Evolutionary conservation across 2,888 invertebrate genomes (phyloP).

Genomic region (Nasonovia ribisnigri): DNA sequence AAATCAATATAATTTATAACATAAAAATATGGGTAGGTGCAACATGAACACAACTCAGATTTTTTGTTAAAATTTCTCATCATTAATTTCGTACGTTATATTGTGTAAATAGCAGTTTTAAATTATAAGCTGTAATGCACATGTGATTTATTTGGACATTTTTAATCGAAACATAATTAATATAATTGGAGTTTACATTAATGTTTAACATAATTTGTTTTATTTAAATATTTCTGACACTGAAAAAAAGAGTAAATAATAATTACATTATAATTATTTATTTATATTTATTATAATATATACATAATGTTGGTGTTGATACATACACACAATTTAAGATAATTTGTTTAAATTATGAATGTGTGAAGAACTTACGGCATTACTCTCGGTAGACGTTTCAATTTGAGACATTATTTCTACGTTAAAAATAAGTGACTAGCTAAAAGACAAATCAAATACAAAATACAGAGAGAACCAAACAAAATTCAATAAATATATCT

Average conservation of each 20-base stretch:
- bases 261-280: neutral
- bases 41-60: neutral
- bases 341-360: neutral
- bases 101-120: neutral
- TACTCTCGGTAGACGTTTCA: slow-evolving; percentile 12
- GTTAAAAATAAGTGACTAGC: neutral
- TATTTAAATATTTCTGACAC: neutral
- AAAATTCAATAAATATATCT: neutral
- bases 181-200: neutral
- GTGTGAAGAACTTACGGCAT: slow-evolving; percentile 26
- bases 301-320: neutral
- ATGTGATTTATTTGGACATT: neutral
- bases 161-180: neutral
- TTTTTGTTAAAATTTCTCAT: neutral
- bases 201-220: neutral
- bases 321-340: neutral
- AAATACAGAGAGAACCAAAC: neutral
- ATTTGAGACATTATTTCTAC: slow-evolving; percentile 40
- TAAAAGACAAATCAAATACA: neutral
- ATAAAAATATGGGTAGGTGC: neutral
- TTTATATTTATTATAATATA: neutral
- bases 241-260: neutral
- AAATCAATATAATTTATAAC: neutral
- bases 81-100: neutral
- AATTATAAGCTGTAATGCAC: neutral